Base-by-base conservation (phyloP, 2,797 vertebrate species). In the Euthynnus affinis region DNA sequence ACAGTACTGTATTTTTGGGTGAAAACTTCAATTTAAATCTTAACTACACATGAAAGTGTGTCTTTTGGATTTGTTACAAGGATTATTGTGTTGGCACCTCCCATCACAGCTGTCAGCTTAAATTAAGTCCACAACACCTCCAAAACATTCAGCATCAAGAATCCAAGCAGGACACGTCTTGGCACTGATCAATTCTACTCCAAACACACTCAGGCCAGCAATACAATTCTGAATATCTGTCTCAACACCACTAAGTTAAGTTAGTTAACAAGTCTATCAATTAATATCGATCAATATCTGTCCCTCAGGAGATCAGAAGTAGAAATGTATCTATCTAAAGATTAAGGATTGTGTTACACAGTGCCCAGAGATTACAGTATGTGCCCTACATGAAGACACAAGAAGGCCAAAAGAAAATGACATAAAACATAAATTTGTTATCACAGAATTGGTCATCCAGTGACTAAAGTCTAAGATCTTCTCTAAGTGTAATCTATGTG, bases 31-130 rank as follows among this genome's bases (percentile, higher is more conserved):
- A 46, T 55, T 49, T 56, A 52, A 83, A 80, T 44, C 29, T 46
- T 20, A 49, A 44, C 59, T 5, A 23, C 42, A 42, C 51, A 65
- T 25, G 25, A 56, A 81, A 79, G 42, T 46, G 58, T 44, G 6
- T 23, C 27, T 67, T 78, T 80, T 71, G 72, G 80, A 77, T 85
- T 86, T 75, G 60, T 83, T 64, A 67, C 15, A 52, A 37, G 58
- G 78, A 83, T 89, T 87, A 83, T 71, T 59, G 49, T 74, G 72
- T 42, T 76, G 76, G 75, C 59, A 68, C 48, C 22, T 83, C 63
- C 22, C 49, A 69, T 83, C 82, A 73, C 66, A 87, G 76, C 55
- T 89, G 87, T 87, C 85, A 78, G 5, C 72, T 87, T 82, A 89
- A 80, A 82, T 84, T 78, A 89, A 76, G 52, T 80, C 68, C 69